Conservation (phyloP, 2,797 vertebrate species). For the Borostomias antarcticus region DNA sequence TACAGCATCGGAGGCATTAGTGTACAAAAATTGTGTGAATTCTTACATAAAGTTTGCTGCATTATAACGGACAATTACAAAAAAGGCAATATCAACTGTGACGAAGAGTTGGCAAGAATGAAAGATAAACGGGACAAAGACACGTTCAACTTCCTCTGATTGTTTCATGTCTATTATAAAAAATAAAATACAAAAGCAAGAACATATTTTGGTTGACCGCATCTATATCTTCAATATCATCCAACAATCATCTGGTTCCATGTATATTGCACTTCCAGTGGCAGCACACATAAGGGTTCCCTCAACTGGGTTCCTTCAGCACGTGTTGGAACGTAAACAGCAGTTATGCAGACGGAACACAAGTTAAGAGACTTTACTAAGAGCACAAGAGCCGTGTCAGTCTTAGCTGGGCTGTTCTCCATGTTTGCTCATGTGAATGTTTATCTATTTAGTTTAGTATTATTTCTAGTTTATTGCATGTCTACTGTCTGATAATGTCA, state of each 20-base stretch:
- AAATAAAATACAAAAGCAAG: slow-evolving; percentile 23
- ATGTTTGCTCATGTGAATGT: too few species aligned
- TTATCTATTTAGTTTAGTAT: too few species aligned
- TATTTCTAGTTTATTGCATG: not conserved
- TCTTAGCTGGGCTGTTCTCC: too few species aligned
- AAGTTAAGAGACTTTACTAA: too few species aligned
- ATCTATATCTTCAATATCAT: slow-evolving; percentile 33
- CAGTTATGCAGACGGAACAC: not conserved
- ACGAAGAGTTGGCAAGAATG: slow-evolving; percentile 52
- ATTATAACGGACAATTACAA: slow-evolving; percentile 38
- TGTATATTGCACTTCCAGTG: slow-evolving; percentile 66
- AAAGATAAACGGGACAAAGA: slow-evolving; percentile 43
- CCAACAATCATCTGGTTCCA: slow-evolving; percentile 37
- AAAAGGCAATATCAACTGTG: slow-evolving; percentile 57
- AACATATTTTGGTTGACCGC: slow-evolving; percentile 66
- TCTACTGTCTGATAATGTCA: slow-evolving; percentile 7
- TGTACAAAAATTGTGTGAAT: slow-evolving; percentile 33
- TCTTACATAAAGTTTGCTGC: slow-evolving; percentile 31
- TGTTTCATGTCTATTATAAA: slow-evolving; percentile 43
- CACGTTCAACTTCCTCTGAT: slow-evolving; percentile 29
- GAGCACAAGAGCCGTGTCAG: too few species aligned
- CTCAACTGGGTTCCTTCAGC: too few species aligned
- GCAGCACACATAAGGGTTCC: slow-evolving; percentile 32
- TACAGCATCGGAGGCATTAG: slow-evolving; percentile 56
- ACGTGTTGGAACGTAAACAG: slow-evolving; percentile 56